phyloP scores from a whole-genome alignment of 2,797 vertebrate genomes.

The Bufotes viridis region DNA sequence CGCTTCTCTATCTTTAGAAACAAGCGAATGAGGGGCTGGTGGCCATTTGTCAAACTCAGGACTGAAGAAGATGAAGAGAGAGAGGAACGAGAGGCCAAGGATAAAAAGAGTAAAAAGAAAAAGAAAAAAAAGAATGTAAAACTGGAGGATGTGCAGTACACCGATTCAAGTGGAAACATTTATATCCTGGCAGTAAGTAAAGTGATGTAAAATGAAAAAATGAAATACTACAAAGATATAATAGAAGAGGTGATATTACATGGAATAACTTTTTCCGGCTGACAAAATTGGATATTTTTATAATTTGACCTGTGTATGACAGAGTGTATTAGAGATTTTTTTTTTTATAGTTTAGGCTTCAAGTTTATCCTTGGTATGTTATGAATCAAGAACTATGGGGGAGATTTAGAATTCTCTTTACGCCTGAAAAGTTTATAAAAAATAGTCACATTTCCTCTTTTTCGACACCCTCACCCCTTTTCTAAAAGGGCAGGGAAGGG shows the following conservation, averaged over 20 bases:
- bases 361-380: no score
- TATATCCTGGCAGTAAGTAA: constrained; percentile 83
- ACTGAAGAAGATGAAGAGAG: constrained; percentile 82
- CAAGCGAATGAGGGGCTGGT: constrained; percentile 90
- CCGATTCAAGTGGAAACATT: constrained; percentile 80
- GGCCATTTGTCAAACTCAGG: constrained; percentile 86
- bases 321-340: background rate
- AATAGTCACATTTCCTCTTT: no score
- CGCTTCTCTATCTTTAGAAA: constrained; percentile 88
- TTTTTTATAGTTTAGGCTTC: background rate
- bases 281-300: background rate
- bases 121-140: constrained; percentile 76
- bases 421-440: no score
- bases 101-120: constrained; percentile 77
- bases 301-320: background rate
- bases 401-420: no score
- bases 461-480: no score
- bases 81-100: constrained; percentile 79
- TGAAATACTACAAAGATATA: background rate
- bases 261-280: no score
- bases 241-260: no score
- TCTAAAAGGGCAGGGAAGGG: no score
- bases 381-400: no score
- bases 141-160: constrained; percentile 83
- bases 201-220: no score